These are phyloP conservation scores for Bergia sp. DNA, from an alignment of 92 coral and sea anemone genomes.

Conservation along the genomic window DNA sequence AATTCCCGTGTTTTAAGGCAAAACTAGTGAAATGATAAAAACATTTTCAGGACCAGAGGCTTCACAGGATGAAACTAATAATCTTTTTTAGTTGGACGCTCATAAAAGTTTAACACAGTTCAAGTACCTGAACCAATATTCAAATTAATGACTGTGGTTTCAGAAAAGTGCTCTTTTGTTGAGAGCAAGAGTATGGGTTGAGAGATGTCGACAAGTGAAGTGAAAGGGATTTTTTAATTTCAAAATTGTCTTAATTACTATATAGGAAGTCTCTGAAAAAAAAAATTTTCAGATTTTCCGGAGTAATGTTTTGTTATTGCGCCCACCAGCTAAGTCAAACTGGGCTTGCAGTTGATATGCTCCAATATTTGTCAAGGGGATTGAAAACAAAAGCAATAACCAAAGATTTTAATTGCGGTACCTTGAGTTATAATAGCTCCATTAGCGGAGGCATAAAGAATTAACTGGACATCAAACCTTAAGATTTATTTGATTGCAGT, in stretches of 20 bases:
- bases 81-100: neutral
- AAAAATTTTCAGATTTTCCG: neutral
- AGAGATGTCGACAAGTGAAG: too few relatives aligned
- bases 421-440: neutral
- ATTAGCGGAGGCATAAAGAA: neutral
- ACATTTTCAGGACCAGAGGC: neutral
- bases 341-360: neutral
- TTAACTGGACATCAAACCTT: neutral
- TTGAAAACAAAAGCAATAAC: too few relatives aligned
- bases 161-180: neutral
- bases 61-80: neutral
- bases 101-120: neutral
- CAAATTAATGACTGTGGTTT: neutral
- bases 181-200: neutral
- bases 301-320: too few relatives aligned
- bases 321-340: neutral
- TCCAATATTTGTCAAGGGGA: neutral
- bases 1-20: too few relatives aligned
- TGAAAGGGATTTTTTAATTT: neutral
- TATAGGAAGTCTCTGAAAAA: neutral
- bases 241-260: neutral
- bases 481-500: neutral
- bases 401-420: too few relatives aligned
- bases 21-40: too few relatives aligned
- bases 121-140: neutral